These are phyloP conservation scores for Drosophila macrospina DNA, from an alignment of 2,888 invertebrate species.

Conservation along the genomic window DNA sequence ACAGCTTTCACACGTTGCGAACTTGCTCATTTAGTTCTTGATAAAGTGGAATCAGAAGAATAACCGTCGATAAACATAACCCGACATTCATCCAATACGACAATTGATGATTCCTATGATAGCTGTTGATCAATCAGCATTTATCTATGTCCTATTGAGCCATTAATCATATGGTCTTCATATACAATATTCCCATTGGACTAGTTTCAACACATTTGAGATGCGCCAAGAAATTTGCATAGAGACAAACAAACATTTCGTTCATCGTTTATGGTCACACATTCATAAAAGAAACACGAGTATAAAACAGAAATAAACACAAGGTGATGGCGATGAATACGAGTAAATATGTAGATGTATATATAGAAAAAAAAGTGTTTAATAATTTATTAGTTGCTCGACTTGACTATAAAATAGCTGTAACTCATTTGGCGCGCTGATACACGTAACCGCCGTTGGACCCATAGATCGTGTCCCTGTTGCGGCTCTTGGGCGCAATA, in stretches of 20 bases:
- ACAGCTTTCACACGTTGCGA: not conserved
- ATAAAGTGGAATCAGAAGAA: no score
- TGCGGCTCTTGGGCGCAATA: constrained; percentile 33
- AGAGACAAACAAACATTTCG: constrained; percentile 39
- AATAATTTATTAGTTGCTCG: constrained; percentile 63
- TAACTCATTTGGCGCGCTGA: constrained; percentile 51
- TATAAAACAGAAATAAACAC: constrained; percentile 20
- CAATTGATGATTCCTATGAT: not conserved
- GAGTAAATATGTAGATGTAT: not conserved
- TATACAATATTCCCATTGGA: constrained; percentile 9
- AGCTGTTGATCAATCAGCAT: not conserved
- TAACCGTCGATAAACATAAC: not conserved
- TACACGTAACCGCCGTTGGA: constrained; percentile 76
- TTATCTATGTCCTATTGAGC: constrained; percentile 1
- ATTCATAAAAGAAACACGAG: constrained; percentile 16
- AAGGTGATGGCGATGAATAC: constrained; percentile 37
- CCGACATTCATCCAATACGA: not conserved
- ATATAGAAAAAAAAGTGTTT: constrained; percentile 27
- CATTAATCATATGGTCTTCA: constrained; percentile 13
- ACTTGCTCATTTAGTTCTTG: no score
- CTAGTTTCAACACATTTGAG: constrained; percentile 11
- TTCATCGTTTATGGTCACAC: constrained; percentile 42
- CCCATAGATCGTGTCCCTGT: constrained; percentile 62
- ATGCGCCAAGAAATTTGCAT: constrained; percentile 49
- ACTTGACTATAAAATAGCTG: constrained; percentile 34